Conservation (phyloP, 2,797 vertebrate species). For the Coracias cyanogaster region DNA sequence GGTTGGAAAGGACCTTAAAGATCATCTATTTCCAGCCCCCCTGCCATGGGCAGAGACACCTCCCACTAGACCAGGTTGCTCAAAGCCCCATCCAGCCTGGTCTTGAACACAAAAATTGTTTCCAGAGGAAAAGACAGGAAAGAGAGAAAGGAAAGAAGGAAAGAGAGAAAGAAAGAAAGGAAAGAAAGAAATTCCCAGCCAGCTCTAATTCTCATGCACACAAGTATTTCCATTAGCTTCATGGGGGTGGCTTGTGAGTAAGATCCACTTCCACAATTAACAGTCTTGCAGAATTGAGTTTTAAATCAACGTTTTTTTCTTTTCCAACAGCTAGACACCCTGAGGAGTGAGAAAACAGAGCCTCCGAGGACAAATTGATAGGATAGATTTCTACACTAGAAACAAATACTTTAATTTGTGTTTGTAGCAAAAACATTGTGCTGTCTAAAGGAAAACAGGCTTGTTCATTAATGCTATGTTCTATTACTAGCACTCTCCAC, state of each 20-base stretch:
- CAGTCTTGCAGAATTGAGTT: not conserved
- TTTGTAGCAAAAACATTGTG: not conserved
- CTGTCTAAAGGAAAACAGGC: not conserved
- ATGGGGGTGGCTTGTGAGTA: not conserved
- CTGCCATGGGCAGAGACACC: too few species aligned
- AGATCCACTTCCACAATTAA: conserved; percentile 33
- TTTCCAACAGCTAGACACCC: conserved; percentile 1
- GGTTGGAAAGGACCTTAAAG: too few species aligned
- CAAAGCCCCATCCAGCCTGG: too few species aligned
- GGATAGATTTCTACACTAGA: conserved; percentile 15
- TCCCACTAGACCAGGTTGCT: too few species aligned
- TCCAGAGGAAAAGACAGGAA: not conserved
- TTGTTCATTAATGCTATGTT: not conserved
- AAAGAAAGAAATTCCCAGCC: not conserved
- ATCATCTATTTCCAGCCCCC: too few species aligned
- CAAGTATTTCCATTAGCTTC: not conserved
- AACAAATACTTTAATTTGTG: conserved; percentile 40
- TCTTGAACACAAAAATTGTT: not conserved
- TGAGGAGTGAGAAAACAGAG: conserved; percentile 16
- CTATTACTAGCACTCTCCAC: not conserved
- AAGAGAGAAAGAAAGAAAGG: not conserved
- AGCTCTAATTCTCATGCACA: not conserved
- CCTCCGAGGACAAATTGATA: conserved; percentile 13
- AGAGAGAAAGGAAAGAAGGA: not conserved
- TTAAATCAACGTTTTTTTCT: conserved; percentile 5